These are phyloP conservation scores for Glyphotaelius pellucidus DNA, from an alignment of 2,888 invertebrate species.

Conservation along the genomic window DNA sequence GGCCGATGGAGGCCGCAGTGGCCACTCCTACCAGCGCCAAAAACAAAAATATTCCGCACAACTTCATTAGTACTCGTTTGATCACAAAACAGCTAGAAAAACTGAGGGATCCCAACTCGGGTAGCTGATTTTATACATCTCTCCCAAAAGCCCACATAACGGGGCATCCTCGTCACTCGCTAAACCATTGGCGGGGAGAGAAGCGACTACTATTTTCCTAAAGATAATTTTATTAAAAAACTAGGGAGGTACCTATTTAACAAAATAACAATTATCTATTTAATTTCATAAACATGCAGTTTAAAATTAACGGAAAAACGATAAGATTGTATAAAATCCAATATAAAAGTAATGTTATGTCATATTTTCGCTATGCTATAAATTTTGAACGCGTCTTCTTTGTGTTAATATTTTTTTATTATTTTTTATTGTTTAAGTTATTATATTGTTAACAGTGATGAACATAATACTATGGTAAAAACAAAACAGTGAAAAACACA, in stretches of 20 bases:
- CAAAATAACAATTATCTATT: background rate
- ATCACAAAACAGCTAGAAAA: slow-evolving; percentile 47
- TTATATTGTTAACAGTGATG: no score
- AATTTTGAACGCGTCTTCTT: no score
- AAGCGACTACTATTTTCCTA: no score
- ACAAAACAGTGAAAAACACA: no score
- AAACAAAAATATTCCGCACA: slow-evolving; percentile 71
- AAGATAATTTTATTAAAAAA: background rate
- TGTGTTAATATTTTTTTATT: no score
- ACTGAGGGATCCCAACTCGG: slow-evolving; percentile 48
- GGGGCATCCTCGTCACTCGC: slow-evolving; percentile 52
- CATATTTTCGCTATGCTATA: no score
- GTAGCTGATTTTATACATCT: slow-evolving; percentile 62
- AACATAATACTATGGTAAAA: no score
- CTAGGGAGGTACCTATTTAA: background rate
- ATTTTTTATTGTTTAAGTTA: no score
- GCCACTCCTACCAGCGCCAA: slow-evolving; percentile 70
- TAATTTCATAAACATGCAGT: background rate
- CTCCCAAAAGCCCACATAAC: slow-evolving; percentile 63
- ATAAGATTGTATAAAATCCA: background rate
- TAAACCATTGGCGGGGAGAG: slow-evolving; percentile 38
- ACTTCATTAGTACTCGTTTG: slow-evolving; percentile 71
- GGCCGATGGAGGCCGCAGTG: slow-evolving; percentile 71
- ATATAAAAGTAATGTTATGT: background rate
- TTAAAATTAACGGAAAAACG: background rate